Evolutionary conservation across 2,888 invertebrate genomes (phyloP), one percentile per base, ranked within the genome.

Genomic region (Aspidiotus destructor): DNA sequence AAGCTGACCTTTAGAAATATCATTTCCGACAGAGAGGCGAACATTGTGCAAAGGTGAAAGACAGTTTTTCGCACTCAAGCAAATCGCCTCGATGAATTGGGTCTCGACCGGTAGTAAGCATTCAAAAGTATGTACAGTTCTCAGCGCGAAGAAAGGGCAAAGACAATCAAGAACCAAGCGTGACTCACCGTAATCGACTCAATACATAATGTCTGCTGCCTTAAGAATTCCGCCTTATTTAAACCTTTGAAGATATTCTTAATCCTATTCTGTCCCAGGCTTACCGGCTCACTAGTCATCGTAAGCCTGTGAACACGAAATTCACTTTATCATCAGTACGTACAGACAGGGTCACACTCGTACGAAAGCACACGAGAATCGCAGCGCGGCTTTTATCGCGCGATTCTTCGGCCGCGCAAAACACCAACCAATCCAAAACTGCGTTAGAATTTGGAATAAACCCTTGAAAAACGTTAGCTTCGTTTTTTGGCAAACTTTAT

Each of bases 161-260:
- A 28, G 28, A 28, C 28, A 28, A 28, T 28, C 28, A 28, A 28
- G 28, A 28, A 28, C 28, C 28, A 28, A 28, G 28, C 5, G 28
- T 28, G 28, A 87, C 88, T 83, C 82, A 90, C 90, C 77, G 89
- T 90, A 88, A 90, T 88, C 63, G 84, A 85, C 77, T 86, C 86
- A 73, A 89, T 83, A 75, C 86, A 82, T 73, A 86, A 79, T 75
- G 84, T 85, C n/a, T 86, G 86, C 78, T 86, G 87, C 73, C 84
- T 80, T 72, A 87, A 86, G 72, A 89, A 76, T 74, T 86, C 82
- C 75, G 88, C 86, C 77, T 87, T 89, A 76, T 86, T 88, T 70
- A 90, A 80, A 53, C 90, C 90, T 74, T 89, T 83, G 77, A 89
- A 89, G 75, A 61, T 69, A 60, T 72, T 71, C 17, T 69, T 55